Conservation (phyloP, 2,797 vertebrate genomes). For the Acanthurus lineatus region DNA sequence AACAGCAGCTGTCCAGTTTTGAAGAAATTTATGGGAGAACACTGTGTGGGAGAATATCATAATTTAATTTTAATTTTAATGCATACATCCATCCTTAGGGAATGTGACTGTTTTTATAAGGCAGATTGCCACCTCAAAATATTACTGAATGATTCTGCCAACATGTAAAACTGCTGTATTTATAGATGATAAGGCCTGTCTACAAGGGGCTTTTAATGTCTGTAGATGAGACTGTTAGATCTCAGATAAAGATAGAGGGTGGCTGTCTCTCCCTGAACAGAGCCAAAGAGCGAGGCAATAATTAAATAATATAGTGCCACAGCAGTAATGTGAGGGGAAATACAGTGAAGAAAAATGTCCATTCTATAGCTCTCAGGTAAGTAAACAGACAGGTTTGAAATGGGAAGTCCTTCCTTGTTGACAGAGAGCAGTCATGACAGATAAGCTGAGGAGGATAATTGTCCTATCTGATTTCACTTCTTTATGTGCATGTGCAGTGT, state of each 20-base stretch:
- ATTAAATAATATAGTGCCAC: conserved; percentile 38
- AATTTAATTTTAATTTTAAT: background rate
- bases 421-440: conserved; percentile 58
- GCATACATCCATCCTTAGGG: background rate
- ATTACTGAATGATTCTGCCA: conserved; percentile 1
- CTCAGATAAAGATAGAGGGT: conserved; percentile 27
- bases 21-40: background rate
- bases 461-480: conserved; percentile 60
- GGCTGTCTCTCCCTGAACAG: conserved; percentile 18
- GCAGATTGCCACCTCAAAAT: background rate
- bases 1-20: conserved; percentile 4
- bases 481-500: conserved; percentile 37
- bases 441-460: conserved; percentile 68
- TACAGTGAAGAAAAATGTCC: conserved; percentile 32
- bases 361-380: conserved; percentile 53
- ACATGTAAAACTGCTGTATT: background rate
- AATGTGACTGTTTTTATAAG: background rate
- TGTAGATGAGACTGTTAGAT: conserved; percentile 34
- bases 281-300: conserved; percentile 30
- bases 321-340: conserved; percentile 34
- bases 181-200: background rate
- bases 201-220: conserved; percentile 39
- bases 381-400: conserved; percentile 56
- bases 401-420: conserved; percentile 56
- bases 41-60: background rate